Evolutionary conservation across 2,888 invertebrate species (phyloP).

Genomic region (Nomada lathburiana): DNA sequence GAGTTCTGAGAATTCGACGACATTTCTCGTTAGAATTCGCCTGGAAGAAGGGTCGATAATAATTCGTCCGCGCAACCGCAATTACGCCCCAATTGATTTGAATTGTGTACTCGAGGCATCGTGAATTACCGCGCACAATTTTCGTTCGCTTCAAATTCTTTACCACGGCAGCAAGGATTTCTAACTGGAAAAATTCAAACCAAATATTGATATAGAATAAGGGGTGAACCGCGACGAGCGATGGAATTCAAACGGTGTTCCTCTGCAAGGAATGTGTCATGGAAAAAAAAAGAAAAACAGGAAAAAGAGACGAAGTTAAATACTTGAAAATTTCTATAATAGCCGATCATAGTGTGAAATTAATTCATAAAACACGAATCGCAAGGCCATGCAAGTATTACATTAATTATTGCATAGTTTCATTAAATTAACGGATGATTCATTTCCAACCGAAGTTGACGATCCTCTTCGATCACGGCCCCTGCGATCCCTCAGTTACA

Average conservation of each 20-base stretch:
- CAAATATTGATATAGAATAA: constrained; percentile 30
- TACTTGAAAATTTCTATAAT: background rate
- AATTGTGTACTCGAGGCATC: constrained; percentile 42
- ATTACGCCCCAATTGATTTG: constrained; percentile 59
- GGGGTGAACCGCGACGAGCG: background rate
- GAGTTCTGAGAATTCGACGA: constrained; percentile 34
- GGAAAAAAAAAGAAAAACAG: background rate
- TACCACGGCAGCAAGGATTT: background rate
- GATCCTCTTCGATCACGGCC: background rate
- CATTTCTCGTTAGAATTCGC: constrained; percentile 41
- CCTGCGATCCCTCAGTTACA: background rate
- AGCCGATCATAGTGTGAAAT: background rate
- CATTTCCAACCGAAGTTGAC: background rate
- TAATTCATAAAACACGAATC: background rate
- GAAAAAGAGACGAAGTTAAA: background rate
- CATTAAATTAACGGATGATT: constrained; percentile 12
- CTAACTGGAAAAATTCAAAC: background rate
- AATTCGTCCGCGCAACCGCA: constrained; percentile 39
- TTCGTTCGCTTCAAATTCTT: constrained; percentile 11
- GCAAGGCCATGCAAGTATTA: no score
- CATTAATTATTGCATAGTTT: constrained; percentile 20
- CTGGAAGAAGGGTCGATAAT: constrained; percentile 44
- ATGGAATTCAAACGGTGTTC: background rate
- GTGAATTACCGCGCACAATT: constrained; percentile 17
- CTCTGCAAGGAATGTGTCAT: background rate